Evolutionary conservation across 2,113 vertebrate species (phyloP).

Genomic region (Cebidichthys violaceus): DNA sequence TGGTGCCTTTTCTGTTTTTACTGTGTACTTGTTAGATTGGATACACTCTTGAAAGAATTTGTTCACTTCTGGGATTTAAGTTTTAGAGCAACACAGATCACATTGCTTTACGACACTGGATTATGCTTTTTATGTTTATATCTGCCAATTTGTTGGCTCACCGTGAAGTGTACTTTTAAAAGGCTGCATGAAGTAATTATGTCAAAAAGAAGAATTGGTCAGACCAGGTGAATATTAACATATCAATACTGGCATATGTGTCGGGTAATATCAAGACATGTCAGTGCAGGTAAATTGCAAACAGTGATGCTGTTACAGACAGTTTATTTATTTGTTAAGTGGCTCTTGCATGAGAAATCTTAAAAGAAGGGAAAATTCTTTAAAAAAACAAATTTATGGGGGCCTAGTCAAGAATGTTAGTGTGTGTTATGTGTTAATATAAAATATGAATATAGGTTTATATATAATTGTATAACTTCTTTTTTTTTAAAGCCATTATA

Average conservation of each 20-base stretch:
- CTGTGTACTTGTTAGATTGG: slow-evolving; percentile 24
- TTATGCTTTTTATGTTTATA: neutral
- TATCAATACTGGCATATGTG: neutral
- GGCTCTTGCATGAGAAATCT: neutral
- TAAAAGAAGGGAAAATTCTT: neutral
- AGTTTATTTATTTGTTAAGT: too few relatives aligned
- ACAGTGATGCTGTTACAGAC: neutral
- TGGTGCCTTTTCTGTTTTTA: slow-evolving; percentile 32
- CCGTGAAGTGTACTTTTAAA: neutral
- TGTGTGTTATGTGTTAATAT: neutral
- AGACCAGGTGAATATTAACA: neutral
- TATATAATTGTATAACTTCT: neutral
- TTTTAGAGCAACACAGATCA: slow-evolving; percentile 26
- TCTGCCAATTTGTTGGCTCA: neutral
- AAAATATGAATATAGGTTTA: neutral
- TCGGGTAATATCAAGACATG: neutral
- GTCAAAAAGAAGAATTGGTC: neutral
- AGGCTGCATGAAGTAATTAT: neutral
- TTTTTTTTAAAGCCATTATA: neutral
- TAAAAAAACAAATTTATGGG: neutral
- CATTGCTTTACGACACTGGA: slow-evolving; percentile 14
- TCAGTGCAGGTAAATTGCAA: neutral
- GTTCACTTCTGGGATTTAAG: slow-evolving; percentile 29
- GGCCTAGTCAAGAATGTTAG: neutral
- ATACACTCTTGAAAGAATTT: slow-evolving; percentile 18